Base-by-base conservation (phyloP, 2,888 invertebrate species). In the Drosophila longiperda region DNA sequence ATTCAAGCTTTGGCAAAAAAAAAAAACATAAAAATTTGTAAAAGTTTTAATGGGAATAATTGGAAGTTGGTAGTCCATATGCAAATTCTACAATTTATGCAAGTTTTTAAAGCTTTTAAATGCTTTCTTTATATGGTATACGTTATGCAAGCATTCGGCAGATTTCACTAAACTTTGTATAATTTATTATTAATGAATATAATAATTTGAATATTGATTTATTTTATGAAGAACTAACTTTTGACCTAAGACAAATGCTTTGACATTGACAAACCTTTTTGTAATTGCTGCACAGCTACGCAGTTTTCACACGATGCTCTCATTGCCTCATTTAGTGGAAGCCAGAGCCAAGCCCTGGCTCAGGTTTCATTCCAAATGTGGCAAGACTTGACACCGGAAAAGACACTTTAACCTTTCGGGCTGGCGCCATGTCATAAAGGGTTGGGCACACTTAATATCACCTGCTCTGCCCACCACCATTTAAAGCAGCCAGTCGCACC, bases 331-430 rank as follows among this genome's bases (percentile, higher is more conserved):
- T 65, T 61, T 55, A 65, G 49, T 70, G 66, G 61, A 52, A 42
- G 12, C 29, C 34, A 17, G 36, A 60, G 64, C 87, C 87, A 66
- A 86, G 75, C 75, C 87, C 70, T 68, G 55, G 66, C 59, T 66
- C 69, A 57, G 26, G 54, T 71, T 50, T 64, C 62, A 61, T 38
- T 34, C 54, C 38, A 69, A 73, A 77, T 64, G 69, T 62, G 69
- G 73, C 68, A 72, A 66, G 57, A 38, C 38, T 26, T 73, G 63
- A 33, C 73, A 62, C 63, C 73, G 85, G 90, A 85, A 87, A 68
- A 70, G 79, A 50, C 82, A 77, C 86, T 82, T 84, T 87, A 73
- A 75, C 75, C 82, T 82, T 76, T 78, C 48, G 23, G n/a, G 29
- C 23, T 55, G 59, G 62, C 71, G 72, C 65, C 77, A 64, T 40